phyloP scores from a whole-genome alignment of 2,888 invertebrate genomes.

The Cheilosia variabilis region DNA sequence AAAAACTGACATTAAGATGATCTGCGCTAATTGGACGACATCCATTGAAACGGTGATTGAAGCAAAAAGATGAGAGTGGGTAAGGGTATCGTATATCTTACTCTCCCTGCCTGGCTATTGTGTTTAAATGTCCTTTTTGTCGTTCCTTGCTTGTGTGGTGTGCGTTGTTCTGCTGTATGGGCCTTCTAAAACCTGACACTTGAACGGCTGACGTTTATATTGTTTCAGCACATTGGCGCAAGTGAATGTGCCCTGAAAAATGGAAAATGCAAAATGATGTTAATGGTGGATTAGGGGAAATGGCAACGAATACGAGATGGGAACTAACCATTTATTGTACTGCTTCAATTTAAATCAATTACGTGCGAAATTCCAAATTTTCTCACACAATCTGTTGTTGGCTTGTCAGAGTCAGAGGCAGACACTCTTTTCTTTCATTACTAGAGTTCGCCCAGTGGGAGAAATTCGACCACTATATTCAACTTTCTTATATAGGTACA shows the following conservation, averaged over 20 bases:
- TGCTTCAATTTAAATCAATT: not conserved
- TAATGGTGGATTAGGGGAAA: not conserved
- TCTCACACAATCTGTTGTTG: too few relatives aligned
- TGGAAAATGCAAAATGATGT: not conserved
- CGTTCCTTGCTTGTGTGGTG: not conserved
- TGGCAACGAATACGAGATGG: not conserved
- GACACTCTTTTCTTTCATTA: too few relatives aligned
- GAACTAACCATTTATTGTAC: not conserved
- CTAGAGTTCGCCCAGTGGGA: too few relatives aligned
- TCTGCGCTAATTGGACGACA: conserved; percentile 75
- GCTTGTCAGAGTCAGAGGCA: too few relatives aligned
- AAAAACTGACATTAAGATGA: conserved; percentile 75
- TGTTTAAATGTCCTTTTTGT: conserved; percentile 51
- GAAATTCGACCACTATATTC: too few relatives aligned
- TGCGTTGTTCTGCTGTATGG: not conserved
- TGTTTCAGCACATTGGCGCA: conserved; percentile 49
- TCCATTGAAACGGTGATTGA: conserved; percentile 62
- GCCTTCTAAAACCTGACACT: not conserved
- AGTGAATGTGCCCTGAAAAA: not conserved
- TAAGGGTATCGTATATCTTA: not conserved
- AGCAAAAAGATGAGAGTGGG: conserved; percentile 3
- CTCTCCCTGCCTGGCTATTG: conserved; percentile 39
- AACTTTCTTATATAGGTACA: too few relatives aligned
- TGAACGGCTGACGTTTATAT: conserved; percentile 39
- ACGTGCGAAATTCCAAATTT: too few relatives aligned